These are phyloP conservation scores for Marisa cornuarietis DNA, from an alignment of 1,140 invertebrate species.

Conservation along the genomic window DNA sequence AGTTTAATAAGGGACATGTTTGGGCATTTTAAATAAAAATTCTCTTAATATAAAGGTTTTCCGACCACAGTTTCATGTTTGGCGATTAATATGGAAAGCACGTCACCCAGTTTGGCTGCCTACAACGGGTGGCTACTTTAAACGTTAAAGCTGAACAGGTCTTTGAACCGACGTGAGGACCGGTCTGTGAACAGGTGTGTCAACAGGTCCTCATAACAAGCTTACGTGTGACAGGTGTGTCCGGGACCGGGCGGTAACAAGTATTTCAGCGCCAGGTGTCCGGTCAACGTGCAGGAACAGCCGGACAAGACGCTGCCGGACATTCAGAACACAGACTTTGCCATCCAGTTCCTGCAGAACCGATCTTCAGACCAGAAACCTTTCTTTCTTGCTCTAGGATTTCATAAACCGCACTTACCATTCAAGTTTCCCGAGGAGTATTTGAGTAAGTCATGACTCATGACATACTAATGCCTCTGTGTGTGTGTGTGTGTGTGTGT, in stretches of 20 bases:
- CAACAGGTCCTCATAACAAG: not conserved
- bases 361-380: not conserved
- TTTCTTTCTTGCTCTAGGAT: constrained; percentile 15
- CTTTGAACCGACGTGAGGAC: no score
- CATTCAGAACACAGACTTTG: constrained; percentile 1
- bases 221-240: not conserved
- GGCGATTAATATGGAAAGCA: no score
- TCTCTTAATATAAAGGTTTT: no score
- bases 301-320: not conserved
- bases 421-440: constrained; percentile 8
- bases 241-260: constrained; percentile 1
- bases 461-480: not conserved
- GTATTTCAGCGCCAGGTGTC: constrained; percentile 1
- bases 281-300: not conserved
- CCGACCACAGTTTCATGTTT: no score
- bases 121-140: no score
- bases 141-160: no score
- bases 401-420: constrained; percentile 14
- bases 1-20: no score
- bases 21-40: no score
- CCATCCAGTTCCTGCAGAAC: constrained; percentile 4
- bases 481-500: not conserved
- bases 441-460: not conserved
- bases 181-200: no score
- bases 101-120: no score